These are phyloP conservation scores for Epizoanthus ramosus DNA, from an alignment of 92 coral and sea anemone genomes.

Conservation along the genomic window DNA sequence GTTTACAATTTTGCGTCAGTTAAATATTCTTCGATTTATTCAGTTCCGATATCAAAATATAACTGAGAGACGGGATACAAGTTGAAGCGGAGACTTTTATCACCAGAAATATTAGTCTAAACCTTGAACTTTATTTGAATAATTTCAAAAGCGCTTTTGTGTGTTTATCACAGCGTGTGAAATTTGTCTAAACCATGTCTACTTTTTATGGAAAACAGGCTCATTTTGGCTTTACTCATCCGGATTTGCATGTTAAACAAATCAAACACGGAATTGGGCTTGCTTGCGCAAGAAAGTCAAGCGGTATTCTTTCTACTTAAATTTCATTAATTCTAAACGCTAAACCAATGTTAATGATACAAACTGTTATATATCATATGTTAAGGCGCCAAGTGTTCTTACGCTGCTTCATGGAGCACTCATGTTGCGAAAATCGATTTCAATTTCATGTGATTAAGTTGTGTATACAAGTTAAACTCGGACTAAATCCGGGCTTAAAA, in stretches of 20 bases:
- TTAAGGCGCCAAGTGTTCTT: background rate
- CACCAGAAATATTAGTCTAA: constrained; percentile 3
- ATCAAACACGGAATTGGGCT: background rate
- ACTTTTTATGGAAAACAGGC: constrained; percentile 92
- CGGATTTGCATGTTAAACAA: constrained; percentile 31
- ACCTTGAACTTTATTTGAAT: constrained; percentile 23
- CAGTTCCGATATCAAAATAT: background rate
- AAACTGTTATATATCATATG: background rate
- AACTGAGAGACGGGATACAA: background rate
- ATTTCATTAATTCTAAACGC: background rate
- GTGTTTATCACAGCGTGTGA: constrained; percentile 80
- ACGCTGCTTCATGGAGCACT: background rate
- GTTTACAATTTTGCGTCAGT: constrained; percentile 20
- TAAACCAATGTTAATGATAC: constrained; percentile 18
- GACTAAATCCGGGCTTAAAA: constrained; percentile 12
- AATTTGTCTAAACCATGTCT: constrained; percentile 85
- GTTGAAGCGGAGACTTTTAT: background rate
- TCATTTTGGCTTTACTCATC: constrained; percentile 34
- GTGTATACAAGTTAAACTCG: background rate
- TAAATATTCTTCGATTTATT: background rate
- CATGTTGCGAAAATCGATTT: background rate
- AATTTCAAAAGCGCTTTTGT: constrained; percentile 56
- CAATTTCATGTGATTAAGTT: constrained; percentile 7
- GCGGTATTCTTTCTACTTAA: background rate
- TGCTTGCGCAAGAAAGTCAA: background rate